Base-by-base conservation (phyloP, 2,888 invertebrate species). In the Ditylenchus weischeri region DNA sequence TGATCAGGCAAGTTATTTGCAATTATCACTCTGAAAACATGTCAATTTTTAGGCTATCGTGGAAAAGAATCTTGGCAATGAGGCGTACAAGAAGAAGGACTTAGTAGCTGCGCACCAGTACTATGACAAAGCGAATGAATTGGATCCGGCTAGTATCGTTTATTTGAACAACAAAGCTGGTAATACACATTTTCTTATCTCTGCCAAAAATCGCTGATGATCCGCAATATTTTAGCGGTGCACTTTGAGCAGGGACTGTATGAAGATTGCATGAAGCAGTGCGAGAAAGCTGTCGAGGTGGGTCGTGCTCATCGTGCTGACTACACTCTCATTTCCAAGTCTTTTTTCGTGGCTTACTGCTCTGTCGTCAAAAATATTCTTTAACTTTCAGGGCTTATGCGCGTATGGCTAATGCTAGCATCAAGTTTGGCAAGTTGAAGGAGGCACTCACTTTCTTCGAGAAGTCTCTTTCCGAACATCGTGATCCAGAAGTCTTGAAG, bases 291-390 rank as follows among this genome's bases (percentile, higher is more conserved):
- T 0, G 90, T 96, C 73, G 94, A 96, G 78, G 86, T 95, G 69
- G 98, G 98, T 0, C 88, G 96, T 79, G 96, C 95, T 85, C 93
- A 94, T 84, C 88, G 95, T 69, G 94, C 96, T 4, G 96, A 98
- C 84, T 99, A 78, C n/a, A n/a, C n/a, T n/a, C n/a, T n/a, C n/a
- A n/a, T n/a, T n/a, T n/a, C n/a, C n/a, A n/a, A n/a, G n/a, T n/a
- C n/a, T n/a, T n/a, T n/a, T n/a, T n/a, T n/a, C n/a, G n/a, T n/a
- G n/a, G n/a, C n/a, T n/a, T n/a, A n/a, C n/a, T n/a, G n/a, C n/a
- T n/a, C n/a, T n/a, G n/a, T n/a, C n/a, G n/a, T n/a, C n/a, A n/a
- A n/a, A n/a, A n/a, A n/a, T n/a, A n/a, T n/a, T n/a, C n/a, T n/a
- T n/a, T n/a, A n/a, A n/a, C n/a, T n/a, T n/a, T n/a, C n/a, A n/a